Evolutionary conservation across 1,140 invertebrate genomes (phyloP), one percentile per base, ranked within the genome.

Genomic region (Drosophila punjabiensis): DNA sequence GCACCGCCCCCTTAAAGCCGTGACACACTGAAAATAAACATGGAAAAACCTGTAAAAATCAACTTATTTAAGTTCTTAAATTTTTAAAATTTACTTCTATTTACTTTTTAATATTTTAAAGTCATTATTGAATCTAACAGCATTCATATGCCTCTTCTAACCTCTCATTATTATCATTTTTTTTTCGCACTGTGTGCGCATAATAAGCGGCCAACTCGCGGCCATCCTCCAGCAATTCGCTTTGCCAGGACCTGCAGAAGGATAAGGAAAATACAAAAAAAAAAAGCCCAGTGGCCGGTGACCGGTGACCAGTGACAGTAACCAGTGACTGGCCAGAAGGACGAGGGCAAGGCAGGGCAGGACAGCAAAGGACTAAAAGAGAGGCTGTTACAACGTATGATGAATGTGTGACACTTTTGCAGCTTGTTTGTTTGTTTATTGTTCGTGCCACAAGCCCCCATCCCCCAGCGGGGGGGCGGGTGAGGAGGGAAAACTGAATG

Each of bases 401-500:
- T 88, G 85, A 88, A 88, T 88, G 81, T 84, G 78, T 88, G 85
- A 88, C 85, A 84, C 74, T 84, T 89, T 88, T 83, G 84, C 73
- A 81, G 84, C 80, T 81, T 70, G 80, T 88, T 84, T 88, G 85
- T 88, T 84, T 88, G 74, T 84, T 88, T 83, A 88, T 89, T 84
- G 85, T 84, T 84, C 75, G 61, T 50, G 47, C 71, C 60, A 45
- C 55, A 10, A 32, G 45, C n/a, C 18, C 48, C n/a, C 48, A 30
- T 2, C 4, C 32, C 20, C 13, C 4, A 0, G 8, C 28, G 48
- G 4, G 28, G 4, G 28, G 2, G 28, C 24, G 24, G 24, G 37
- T 1, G 16, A 8, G 69, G 39, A 16, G 59, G 32, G 24, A 39
- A 47, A 52, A 47, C 41, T 30, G 48, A 68, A 45, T 68, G 37